These are phyloP conservation scores for Bufo bufo DNA, from an alignment of 2,113 vertebrate genomes.

Conservation along the genomic window DNA sequence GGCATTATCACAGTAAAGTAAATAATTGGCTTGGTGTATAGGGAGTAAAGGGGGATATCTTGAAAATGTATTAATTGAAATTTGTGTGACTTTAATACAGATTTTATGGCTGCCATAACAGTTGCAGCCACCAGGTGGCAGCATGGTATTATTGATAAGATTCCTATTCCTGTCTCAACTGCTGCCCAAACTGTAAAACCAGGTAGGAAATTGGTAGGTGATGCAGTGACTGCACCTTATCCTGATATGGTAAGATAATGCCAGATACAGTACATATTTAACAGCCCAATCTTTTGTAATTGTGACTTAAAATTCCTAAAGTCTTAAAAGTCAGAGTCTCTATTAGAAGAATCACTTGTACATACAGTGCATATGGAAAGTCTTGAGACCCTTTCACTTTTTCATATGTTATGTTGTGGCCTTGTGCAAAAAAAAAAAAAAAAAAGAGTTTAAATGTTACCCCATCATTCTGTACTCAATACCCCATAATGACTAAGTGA, in stretches of 20 bases:
- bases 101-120: background rate
- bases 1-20: conserved; percentile 31
- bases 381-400: too few species aligned
- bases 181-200: background rate
- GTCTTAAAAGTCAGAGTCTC: background rate
- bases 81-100: conserved; percentile 30
- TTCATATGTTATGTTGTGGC: too few species aligned
- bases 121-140: conserved; percentile 18
- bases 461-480: too few species aligned
- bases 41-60: conserved; percentile 37
- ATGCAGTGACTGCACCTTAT: background rate
- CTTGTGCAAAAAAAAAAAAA: too few species aligned
- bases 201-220: background rate
- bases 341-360: background rate
- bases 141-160: background rate
- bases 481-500: too few species aligned
- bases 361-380: too few species aligned
- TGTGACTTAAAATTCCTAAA: background rate
- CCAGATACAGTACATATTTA: background rate
- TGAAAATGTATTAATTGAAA: conserved; percentile 33
- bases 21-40: conserved; percentile 39
- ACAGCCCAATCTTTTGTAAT: background rate
- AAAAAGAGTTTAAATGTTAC: too few species aligned
- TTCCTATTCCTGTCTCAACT: background rate
- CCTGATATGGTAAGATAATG: background rate